These are phyloP conservation scores for Pygmarrhopalites habei DNA, from an alignment of 1,140 invertebrate genomes.

Conservation along the genomic window DNA sequence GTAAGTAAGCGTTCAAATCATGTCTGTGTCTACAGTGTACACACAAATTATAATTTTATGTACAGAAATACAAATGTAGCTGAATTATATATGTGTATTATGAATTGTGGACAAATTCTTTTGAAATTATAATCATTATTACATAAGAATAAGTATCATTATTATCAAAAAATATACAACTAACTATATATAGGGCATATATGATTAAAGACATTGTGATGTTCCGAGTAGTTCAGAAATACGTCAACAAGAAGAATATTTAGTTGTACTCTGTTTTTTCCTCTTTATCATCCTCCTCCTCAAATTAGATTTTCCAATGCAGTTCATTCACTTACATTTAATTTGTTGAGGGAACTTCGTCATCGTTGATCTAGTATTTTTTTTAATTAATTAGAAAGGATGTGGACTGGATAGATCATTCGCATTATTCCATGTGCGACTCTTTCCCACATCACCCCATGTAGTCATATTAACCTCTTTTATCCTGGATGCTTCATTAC, in stretches of 20 bases:
- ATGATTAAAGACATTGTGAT: conserved; percentile 10
- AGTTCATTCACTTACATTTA: too few relatives aligned
- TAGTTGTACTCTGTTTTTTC: background rate
- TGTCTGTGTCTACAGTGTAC: background rate
- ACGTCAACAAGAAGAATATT: background rate
- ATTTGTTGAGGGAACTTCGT: too few relatives aligned
- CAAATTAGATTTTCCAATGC: too few relatives aligned
- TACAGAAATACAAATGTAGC: background rate
- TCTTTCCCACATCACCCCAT: too few relatives aligned
- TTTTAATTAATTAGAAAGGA: too few relatives aligned
- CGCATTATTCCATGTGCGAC: too few relatives aligned
- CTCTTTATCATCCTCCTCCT: background rate
- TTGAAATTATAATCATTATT: background rate
- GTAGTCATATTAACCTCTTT: too few relatives aligned
- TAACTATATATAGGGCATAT: too few relatives aligned
- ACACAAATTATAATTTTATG: background rate
- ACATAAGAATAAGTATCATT: background rate
- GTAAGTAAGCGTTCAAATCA: conserved; percentile 1
- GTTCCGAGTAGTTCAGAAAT: conserved; percentile 2
- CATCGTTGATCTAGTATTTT: too few relatives aligned
- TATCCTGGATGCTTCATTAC: too few relatives aligned
- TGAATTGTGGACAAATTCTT: background rate
- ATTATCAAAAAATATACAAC: background rate
- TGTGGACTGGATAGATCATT: too few relatives aligned
- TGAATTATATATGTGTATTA: background rate